Base-by-base conservation (phyloP, 2,797 vertebrate genomes). In the Prunella strophiata region DNA sequence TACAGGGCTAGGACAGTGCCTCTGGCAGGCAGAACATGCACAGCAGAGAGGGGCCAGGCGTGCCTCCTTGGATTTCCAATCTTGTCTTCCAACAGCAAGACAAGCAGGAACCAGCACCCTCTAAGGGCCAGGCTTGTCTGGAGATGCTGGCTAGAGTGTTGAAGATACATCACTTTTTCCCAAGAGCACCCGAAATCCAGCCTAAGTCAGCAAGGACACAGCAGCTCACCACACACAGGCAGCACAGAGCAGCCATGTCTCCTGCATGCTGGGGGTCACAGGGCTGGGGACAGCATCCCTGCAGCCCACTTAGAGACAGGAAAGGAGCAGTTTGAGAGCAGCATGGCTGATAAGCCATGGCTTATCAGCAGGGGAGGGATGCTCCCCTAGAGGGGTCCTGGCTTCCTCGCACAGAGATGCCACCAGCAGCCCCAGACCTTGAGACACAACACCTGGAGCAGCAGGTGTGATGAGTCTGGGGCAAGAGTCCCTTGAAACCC, bases 211-310 rank as follows among this genome's bases (percentile, higher is more conserved):
- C 38, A 68, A 72, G 50, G 23, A 36, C 34, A 40, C 17, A 79
- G 43, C 61, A 93, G 72, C 38, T 72, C 19, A 54, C 9, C 45
- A 29, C 4, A 3, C 4, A 9, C 8, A 14, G 25, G 42, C 54
- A 88, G 54, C 3, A 10, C 4, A 13, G 20, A 81, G 76, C 18
- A 3, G 61, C 34, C 10, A 4, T 3, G 11, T 65, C 30, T 72
- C 65, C 36, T 1, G 2, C 58, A 65, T 1, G 1, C 1, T 26
- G 29, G 7, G 55, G 48, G 20, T 57, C 42, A 15, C 0, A 0
- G 22, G 50, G 21, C 27, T 71, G 75, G 26, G 40, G 29, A 42
- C 15, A 42, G 16, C 23, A 25, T 52, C 79, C 48, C 61, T 71
- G 54, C 42, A 42, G 40, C 47, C 38, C 8, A 3, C 13, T 57